phyloP scores from a whole-genome alignment of 2,888 invertebrate species.

The Cinara cedri region DNA sequence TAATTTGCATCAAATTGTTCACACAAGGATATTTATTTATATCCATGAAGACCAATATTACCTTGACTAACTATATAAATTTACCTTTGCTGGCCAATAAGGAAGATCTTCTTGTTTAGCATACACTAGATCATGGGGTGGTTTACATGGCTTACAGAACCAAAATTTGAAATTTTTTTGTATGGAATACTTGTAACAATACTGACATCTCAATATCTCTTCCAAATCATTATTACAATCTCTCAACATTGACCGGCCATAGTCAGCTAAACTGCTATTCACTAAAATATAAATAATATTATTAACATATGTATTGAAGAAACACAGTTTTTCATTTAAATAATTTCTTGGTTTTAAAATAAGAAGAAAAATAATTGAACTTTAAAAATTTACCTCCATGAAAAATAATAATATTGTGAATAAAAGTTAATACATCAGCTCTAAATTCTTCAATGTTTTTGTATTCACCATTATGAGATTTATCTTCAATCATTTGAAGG shows the following conservation, averaged over 20 bases:
- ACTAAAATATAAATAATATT: constrained; percentile 62
- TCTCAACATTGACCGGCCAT: constrained; percentile 68
- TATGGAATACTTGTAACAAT: constrained; percentile 82
- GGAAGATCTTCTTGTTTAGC: constrained; percentile 81
- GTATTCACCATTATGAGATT: constrained; percentile 65
- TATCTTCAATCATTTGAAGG: constrained; percentile 60
- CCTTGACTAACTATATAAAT: not conserved
- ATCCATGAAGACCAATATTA: too few relatives aligned
- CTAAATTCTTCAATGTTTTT: constrained; percentile 71
- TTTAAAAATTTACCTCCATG: constrained; percentile 69
- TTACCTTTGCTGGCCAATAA: constrained; percentile 84
- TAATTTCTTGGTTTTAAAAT: not conserved
- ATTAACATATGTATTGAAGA: too few relatives aligned
- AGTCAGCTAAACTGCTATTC: constrained; percentile 66
- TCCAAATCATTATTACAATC: constrained; percentile 76
- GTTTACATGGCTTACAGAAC: constrained; percentile 76
- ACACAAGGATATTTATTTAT: too few relatives aligned
- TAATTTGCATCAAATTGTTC: too few relatives aligned
- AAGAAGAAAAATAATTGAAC: not conserved
- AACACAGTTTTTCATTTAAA: too few relatives aligned
- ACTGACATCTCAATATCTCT: constrained; percentile 77
- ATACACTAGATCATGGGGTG: constrained; percentile 78
- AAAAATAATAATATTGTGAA: constrained; percentile 78
- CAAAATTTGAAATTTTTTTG: constrained; percentile 72
- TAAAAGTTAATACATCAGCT: constrained; percentile 75